A percentile compares a stretch with the other conserved stretches of the same genome.
Evolutionary conservation across 2,888 invertebrate genomes (phyloP).

Genomic region (Hydriomena furcata): DNA sequence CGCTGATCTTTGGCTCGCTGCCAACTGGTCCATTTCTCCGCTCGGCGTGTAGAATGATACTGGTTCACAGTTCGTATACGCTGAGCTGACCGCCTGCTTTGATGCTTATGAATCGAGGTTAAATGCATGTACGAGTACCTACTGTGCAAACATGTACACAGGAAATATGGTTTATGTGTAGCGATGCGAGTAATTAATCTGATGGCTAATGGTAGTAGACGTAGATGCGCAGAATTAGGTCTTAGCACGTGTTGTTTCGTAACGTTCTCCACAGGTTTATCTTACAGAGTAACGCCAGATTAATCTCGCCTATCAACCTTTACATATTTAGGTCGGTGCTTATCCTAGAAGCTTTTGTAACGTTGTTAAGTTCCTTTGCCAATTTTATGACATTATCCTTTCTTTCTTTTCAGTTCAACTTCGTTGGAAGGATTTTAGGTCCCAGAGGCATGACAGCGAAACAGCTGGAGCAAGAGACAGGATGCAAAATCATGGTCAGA

Average conservation of each 20-base stretch:
- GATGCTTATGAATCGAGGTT: slow-evolving; percentile 72
- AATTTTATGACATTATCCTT: slow-evolving; percentile 32
- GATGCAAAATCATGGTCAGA: slow-evolving; percentile 99
- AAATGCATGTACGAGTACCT: slow-evolving; percentile 61
- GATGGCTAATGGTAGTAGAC: slow-evolving; percentile 59
- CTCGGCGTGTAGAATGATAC: slow-evolving; percentile 65
- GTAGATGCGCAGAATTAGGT: slow-evolving; percentile 41
- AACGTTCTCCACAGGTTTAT: slow-evolving; percentile 33
- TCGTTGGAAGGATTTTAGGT: slow-evolving; percentile 99
- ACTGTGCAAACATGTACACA: slow-evolving; percentile 50
- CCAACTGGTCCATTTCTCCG: slow-evolving; percentile 76
- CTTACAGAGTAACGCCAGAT: not conserved
- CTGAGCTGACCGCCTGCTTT: slow-evolving; percentile 69
- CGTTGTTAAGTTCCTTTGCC: not conserved
- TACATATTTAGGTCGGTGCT: too few species aligned
- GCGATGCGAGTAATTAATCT: slow-evolving; percentile 72
- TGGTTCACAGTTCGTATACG: slow-evolving; percentile 75
- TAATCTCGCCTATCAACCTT: too few species aligned
- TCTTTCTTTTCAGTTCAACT: slow-evolving; percentile 96
- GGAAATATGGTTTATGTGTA: slow-evolving; percentile 70
- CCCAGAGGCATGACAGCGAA: slow-evolving; percentile 99
- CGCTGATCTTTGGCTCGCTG: slow-evolving; percentile 57
- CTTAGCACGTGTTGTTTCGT: slow-evolving; percentile 44
- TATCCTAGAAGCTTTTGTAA: not conserved
- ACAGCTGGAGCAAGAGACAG: slow-evolving; percentile 99